Evolutionary conservation across 2,797 vertebrate species (phyloP).

Genomic region (Neosalanx taihuensis): DNA sequence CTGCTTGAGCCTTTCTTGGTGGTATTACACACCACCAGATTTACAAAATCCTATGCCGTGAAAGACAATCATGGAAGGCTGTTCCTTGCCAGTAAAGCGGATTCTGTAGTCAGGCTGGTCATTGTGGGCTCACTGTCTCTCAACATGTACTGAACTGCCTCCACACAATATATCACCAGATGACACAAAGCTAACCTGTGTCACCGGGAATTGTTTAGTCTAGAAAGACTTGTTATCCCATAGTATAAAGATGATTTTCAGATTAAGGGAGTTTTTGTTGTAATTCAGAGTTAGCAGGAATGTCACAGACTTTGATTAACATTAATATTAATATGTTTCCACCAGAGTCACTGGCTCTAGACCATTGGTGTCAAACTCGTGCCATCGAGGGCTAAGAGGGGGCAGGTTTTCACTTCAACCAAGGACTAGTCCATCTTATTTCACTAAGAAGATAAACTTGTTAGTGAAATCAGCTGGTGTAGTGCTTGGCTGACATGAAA

Average conservation of each 20-base stretch:
- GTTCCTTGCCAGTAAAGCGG: neutral
- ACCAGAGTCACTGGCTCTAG: neutral
- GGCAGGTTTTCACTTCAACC: too few relatives aligned
- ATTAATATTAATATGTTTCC: too few relatives aligned
- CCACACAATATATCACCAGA: conserved; percentile 36
- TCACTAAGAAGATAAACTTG: too few relatives aligned
- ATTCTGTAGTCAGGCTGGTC: neutral
- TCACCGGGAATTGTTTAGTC: conserved; percentile 22
- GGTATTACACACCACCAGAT: neutral
- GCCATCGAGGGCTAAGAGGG: too few relatives aligned
- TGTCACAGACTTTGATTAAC: too few relatives aligned
- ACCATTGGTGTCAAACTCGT: too few relatives aligned
- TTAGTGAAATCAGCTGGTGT: too few relatives aligned
- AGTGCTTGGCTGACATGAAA: too few relatives aligned
- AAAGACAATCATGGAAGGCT: neutral
- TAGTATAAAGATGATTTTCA: neutral
- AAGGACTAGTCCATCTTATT: too few relatives aligned
- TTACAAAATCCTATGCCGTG: neutral
- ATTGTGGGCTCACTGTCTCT: neutral
- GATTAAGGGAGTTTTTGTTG: neutral
- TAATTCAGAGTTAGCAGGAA: neutral
- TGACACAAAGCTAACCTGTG: conserved; percentile 13
- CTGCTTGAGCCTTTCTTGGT: neutral
- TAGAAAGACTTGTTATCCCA: neutral
- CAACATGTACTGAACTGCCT: neutral